Percentiles rank a stretch among this genome's conserved stretches.
Conservation (phyloP, 2,113 vertebrate species). For the Pelecanus crispus region DNA sequence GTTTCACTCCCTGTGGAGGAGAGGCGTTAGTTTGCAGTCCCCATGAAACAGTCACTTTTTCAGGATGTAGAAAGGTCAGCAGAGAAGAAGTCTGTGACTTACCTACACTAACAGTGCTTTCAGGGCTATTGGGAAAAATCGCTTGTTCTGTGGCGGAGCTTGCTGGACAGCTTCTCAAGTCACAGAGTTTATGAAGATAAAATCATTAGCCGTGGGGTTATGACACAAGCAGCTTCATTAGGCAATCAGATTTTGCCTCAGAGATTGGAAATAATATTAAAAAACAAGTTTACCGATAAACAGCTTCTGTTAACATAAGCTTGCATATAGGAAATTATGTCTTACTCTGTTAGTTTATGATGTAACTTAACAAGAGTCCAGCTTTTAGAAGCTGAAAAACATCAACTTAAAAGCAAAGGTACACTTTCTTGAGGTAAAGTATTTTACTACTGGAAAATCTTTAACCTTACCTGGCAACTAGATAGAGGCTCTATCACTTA, state of each 20-base stretch:
- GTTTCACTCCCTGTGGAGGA: background rate
- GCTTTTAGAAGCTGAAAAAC: background rate
- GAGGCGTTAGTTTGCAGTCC: background rate
- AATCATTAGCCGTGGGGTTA: background rate
- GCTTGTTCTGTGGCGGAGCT: background rate
- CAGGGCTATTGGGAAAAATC: background rate
- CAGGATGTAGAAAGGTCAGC: background rate
- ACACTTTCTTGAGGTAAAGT: background rate
- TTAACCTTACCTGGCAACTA: background rate
- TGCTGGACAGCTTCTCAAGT: background rate
- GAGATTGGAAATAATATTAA: background rate
- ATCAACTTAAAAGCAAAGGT: background rate
- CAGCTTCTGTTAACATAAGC: background rate
- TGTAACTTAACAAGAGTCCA: background rate
- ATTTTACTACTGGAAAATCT: background rate
- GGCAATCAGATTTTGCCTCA: background rate
- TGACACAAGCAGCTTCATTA: background rate
- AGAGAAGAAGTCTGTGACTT: background rate
- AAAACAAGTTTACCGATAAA: background rate
- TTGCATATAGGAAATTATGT: background rate
- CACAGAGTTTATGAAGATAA: background rate
- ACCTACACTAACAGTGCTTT: background rate
- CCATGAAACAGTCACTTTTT: background rate
- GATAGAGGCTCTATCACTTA: background rate
- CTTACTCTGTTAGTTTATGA: background rate